Evolutionary conservation across 1,140 invertebrate species (phyloP), one percentile per base, ranked within the genome.

Genomic region (Leucophenga varia): DNA sequence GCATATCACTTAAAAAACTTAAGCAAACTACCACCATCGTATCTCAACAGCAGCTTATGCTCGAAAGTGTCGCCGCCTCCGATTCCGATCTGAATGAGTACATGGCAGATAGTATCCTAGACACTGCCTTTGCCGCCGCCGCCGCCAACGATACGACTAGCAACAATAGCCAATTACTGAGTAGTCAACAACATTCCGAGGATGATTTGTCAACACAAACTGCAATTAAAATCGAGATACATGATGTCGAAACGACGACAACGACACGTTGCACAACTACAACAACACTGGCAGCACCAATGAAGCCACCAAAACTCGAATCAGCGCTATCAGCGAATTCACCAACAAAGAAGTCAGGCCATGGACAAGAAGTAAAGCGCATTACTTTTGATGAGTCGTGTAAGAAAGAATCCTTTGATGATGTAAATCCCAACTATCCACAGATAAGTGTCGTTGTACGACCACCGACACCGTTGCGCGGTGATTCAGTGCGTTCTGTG

Each of bases 371-470:
- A 67, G 65, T 71, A 69, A 72, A 74, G 67, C 69, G 72, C 58
- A 75, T 75, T 54, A 75, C 72, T 64, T 75, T 75, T 71, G 72
- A 75, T 69, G 72, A 72, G 56, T 75, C 72, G 52, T 74, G 72
- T 72, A 75, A 75, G 63, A 74, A 74, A 69, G 72, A 75, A 74
- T 74, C 71, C 59, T 71, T 74, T 71, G 72, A 75, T 74, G 72
- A 74, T 70, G 69, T 74, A 69, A 70, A 67, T 72, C 70, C 70
- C 47, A 71, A 73, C 61, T 69, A 72, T 67, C 64, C 83, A 42
- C 79, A 81, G 78, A 82, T 85, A 42, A 83, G 82, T 70, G 85
- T 87, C 39, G 82, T 86, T 38, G 83, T 87, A 17, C 81, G 86
- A 65, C 85, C 85, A 19, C 84, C 85, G 37, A 87, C 85, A 34